phyloP scores from a whole-genome alignment of 2,888 invertebrate genomes.

The Lasioglossum figueresi region DNA sequence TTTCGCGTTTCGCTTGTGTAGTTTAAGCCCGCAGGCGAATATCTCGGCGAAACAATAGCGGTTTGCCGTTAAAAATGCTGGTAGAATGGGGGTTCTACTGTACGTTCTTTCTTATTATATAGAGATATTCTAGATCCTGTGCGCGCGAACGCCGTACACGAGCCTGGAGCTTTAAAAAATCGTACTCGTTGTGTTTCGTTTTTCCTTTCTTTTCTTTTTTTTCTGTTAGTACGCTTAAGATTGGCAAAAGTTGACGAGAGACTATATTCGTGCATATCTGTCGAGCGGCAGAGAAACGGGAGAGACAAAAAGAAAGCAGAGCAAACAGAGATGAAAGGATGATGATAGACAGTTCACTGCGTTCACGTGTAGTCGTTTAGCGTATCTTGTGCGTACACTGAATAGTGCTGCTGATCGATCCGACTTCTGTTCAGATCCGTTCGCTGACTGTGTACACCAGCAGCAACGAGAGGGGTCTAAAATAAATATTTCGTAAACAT shows the following conservation, averaged over 20 bases:
- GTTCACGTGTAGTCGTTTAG: conserved; percentile 58
- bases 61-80: not conserved
- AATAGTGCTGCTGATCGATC: conserved; percentile 71
- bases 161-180: conserved; percentile 17
- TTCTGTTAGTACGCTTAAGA: conserved; percentile 2
- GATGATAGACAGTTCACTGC: conserved; percentile 38
- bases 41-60: not conserved
- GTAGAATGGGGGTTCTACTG: conserved; percentile 14
- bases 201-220: not conserved
- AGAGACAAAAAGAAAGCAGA: conserved; percentile 12
- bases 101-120: conserved; percentile 15
- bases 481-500: conserved; percentile 76
- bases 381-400: conserved; percentile 70
- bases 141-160: conserved; percentile 52
- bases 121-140: conserved; percentile 23
- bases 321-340: conserved; percentile 24
- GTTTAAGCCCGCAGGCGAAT: not conserved
- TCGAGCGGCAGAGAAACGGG: conserved; percentile 23
- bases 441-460: conserved; percentile 67
- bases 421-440: conserved; percentile 65
- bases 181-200: conserved; percentile 21
- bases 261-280: conserved; percentile 2
- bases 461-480: conserved; percentile 67
- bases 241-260: conserved; percentile 24
- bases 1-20: not conserved